phyloP scores from a whole-genome alignment of 2,888 invertebrate species.

The Digitonthophagus gazella region DNA sequence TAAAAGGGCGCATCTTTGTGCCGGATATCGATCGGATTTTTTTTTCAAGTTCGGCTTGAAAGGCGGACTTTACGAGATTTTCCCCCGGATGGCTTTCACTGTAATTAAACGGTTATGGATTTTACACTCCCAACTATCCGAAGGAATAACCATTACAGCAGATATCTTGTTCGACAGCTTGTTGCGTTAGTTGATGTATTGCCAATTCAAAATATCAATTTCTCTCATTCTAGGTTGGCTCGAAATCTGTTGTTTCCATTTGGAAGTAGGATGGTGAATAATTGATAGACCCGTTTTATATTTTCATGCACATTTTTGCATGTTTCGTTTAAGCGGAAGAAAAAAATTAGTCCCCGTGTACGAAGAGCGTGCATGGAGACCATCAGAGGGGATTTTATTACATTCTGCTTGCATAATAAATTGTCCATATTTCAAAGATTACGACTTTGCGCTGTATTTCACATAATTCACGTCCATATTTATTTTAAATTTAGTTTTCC shows the following conservation, averaged over 20 bases:
- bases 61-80: conserved; percentile 2
- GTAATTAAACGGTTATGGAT: conserved; percentile 13
- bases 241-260: no score
- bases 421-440: neutral
- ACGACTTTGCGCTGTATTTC: neutral
- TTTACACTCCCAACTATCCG: neutral
- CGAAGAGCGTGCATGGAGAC: neutral
- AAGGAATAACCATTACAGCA: conserved; percentile 1
- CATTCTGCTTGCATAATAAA: neutral
- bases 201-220: neutral
- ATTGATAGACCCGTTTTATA: neutral
- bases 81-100: neutral
- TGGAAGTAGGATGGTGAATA: no score
- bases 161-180: conserved; percentile 1
- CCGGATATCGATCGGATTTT: neutral
- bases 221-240: no score
- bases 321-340: neutral
- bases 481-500: neutral
- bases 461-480: neutral
- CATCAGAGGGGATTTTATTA: neutral
- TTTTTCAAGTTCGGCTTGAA: neutral
- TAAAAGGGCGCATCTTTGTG: neutral
- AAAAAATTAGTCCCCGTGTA: neutral
- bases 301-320: neutral
- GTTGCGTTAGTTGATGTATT: neutral